Evolutionary conservation across 2,888 invertebrate species (phyloP).

Genomic region (Cinara cedri): DNA sequence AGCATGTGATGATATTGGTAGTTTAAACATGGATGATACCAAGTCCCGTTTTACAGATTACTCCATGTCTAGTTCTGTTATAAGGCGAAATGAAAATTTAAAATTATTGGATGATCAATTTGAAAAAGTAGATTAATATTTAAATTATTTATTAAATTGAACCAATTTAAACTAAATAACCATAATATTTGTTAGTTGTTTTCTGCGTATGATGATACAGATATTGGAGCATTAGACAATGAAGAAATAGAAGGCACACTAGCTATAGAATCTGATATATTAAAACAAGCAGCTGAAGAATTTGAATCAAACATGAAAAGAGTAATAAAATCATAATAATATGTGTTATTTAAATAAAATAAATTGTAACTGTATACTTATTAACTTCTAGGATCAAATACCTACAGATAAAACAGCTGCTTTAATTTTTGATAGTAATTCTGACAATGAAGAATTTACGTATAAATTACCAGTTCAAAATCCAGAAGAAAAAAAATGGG

Average conservation of each 20-base stretch:
- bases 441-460: conserved; percentile 65
- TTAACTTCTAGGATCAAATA: conserved; percentile 44
- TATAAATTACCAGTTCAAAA: conserved; percentile 62
- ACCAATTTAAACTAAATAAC: conserved; percentile 40
- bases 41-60: conserved; percentile 90
- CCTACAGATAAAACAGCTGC: conserved; percentile 47
- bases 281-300: conserved; percentile 77
- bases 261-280: conserved; percentile 72
- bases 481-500: conserved; percentile 65
- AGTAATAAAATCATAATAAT: conserved; percentile 63
- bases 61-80: conserved; percentile 91
- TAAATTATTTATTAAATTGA: conserved; percentile 28
- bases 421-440: conserved; percentile 60
- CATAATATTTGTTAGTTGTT: conserved; percentile 68
- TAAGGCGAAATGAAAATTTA: conserved; percentile 82
- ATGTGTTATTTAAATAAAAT: not conserved
- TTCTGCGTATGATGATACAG: conserved; percentile 84
- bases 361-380: not conserved
- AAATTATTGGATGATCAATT: conserved; percentile 84
- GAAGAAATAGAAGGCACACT: conserved; percentile 87
- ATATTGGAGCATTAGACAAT: conserved; percentile 86
- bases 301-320: conserved; percentile 67
- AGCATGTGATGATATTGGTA: conserved; percentile 64
- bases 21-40: conserved; percentile 71
- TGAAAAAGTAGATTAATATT: conserved; percentile 71